Evolutionary conservation across 2,888 invertebrate genomes (phyloP), one percentile per base, ranked within the genome.

Genomic region (Piscicola geometra): DNA sequence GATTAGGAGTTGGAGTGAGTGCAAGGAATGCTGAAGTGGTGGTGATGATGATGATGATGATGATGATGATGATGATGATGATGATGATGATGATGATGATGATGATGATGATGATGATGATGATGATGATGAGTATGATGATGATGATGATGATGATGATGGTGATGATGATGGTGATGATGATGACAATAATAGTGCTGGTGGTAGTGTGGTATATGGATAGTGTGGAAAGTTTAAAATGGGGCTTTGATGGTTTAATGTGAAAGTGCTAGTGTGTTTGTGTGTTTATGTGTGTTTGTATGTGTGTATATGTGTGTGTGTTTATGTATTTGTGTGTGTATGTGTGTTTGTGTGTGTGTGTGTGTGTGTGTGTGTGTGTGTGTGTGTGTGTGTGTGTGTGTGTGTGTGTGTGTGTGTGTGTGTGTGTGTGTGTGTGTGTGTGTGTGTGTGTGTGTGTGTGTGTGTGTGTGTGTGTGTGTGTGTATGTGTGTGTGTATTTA

Each of bases 361-460:
- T 64, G 73, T 35, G 75, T 71, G 76, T 47, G 75, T 47, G 75
- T 67, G 77, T 71, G 76, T 25, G 72, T 47, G 75, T 32, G 72
- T 66, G 77, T 73, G 76, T 67, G 68, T 41, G 73, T 47, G 76
- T 41, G 76, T 64, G 76, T 66, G 76, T 64, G 76, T 60, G 76
- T 64, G 74, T 60, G 76, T 67, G 76, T 64, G 76, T 67, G 76
- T 64, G 76, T 67, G 76, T 64, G 76, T 67, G 76, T 64, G 74
- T 67, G 76, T 64, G 76, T 69, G 77, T 56, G 77, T 69, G 77
- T 56, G 75, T 69, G 77, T 56, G 77, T 69, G 77, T 56, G 75
- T 69, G 77, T 56, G 77, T 69, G 77, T 41, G 77, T 69, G 77
- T 56, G 77, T 69, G 77, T 56, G 77, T 50, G 77, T 56, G 60